Percentiles rank a stretch among this genome's conserved stretches.
Evolutionary conservation across 1,140 invertebrate genomes (phyloP).

Genomic region (Ladona fulva): DNA sequence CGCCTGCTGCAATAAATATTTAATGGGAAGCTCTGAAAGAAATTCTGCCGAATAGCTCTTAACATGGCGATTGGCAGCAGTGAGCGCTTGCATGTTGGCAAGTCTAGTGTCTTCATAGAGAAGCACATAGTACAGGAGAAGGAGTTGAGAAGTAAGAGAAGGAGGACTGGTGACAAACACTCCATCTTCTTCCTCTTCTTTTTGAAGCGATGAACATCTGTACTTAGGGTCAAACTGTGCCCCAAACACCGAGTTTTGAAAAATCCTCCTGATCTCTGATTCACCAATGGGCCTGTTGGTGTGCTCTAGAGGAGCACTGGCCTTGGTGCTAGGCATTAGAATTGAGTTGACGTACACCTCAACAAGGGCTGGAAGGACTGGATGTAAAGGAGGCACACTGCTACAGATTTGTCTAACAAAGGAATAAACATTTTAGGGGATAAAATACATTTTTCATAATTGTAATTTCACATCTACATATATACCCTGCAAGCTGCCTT

Average conservation of each 20-base stretch:
- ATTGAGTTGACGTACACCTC: slow-evolving; percentile 95
- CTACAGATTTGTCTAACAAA: slow-evolving; percentile 69
- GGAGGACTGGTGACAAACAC: slow-evolving; percentile 34
- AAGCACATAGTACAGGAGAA: slow-evolving; percentile 86
- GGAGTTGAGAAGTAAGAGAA: slow-evolving; percentile 75
- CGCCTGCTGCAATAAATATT: slow-evolving; percentile 86
- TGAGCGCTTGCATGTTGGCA: slow-evolving; percentile 62
- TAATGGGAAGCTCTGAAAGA: slow-evolving; percentile 84
- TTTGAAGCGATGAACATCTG: slow-evolving; percentile 36
- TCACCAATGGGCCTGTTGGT: slow-evolving; percentile 88
- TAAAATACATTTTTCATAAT: no score
- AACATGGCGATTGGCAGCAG: slow-evolving; percentile 60
- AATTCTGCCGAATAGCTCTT: slow-evolving; percentile 84
- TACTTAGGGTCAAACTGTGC: slow-evolving; percentile 53
- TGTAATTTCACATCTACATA: no score
- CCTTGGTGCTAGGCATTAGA: slow-evolving; percentile 63
- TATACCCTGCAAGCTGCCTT: no score
- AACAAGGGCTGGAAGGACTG: slow-evolving; percentile 83
- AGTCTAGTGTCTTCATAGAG: slow-evolving; percentile 87
- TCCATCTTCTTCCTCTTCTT: slow-evolving; percentile 31
- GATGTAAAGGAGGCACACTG: slow-evolving; percentile 78
- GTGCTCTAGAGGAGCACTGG: slow-evolving; percentile 43
- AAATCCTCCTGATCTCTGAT: slow-evolving; percentile 78
- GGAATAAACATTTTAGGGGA: no score
- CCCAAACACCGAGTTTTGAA: slow-evolving; percentile 64